phyloP scores from a whole-genome alignment of 2,888 invertebrate genomes.

The Axea sp. region DNA sequence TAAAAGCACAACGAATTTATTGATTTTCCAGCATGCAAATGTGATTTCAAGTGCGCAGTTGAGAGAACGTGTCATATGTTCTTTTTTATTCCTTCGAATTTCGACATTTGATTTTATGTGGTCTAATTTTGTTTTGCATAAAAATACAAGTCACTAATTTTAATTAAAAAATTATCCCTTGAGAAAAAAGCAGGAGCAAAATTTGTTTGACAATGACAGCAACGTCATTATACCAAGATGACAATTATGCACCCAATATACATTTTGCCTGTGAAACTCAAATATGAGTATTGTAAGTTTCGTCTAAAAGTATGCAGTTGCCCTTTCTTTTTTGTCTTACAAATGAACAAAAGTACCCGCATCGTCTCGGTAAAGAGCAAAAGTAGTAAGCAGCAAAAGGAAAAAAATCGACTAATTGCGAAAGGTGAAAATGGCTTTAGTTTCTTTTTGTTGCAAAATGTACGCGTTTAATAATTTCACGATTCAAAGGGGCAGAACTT shows the following conservation, averaged over 20 bases:
- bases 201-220: constrained; percentile 2
- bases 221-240: constrained; percentile 12
- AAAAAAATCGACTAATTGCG: constrained; percentile 58
- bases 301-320: constrained; percentile 30
- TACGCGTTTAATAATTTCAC: constrained; percentile 57
- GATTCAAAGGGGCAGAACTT: constrained; percentile 53
- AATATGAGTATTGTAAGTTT: constrained; percentile 38
- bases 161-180: neutral
- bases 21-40: constrained; percentile 40
- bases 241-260: constrained; percentile 27
- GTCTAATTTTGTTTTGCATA: constrained; percentile 28
- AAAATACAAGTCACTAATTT: constrained; percentile 3
- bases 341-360: constrained; percentile 58
- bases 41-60: constrained; percentile 36
- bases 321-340: constrained; percentile 38
- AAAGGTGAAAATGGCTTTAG: constrained; percentile 55
- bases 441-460: constrained; percentile 58
- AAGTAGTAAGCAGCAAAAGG: constrained; percentile 52
- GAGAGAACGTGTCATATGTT: constrained; percentile 22
- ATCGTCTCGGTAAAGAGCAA: constrained; percentile 52
- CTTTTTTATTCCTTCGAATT: constrained; percentile 7
- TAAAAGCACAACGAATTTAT: constrained; percentile 49
- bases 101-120: neutral
- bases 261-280: constrained; percentile 22
- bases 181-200: neutral